Evolutionary conservation across 2,797 vertebrate species (phyloP), one percentile per base, ranked within the genome.

Genomic region (Tinamus major): DNA sequence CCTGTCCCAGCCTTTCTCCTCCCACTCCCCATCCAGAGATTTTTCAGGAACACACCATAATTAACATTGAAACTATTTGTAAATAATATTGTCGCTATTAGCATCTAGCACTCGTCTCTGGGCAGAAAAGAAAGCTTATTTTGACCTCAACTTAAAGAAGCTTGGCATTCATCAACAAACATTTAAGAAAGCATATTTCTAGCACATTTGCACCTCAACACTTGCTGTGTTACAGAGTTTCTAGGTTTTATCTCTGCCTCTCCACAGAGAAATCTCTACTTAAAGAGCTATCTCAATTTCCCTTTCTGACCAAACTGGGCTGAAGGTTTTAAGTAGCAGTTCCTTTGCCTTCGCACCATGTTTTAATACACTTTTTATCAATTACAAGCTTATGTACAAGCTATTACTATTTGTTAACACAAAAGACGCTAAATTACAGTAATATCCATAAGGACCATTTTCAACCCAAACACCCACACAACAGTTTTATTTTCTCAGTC

Each of bases 401-500:
- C 67, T 79, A 63, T 62, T 23, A 29, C 59, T 76, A 90, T 79
- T 94, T 82, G 84, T 55, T 75, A 70, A 82, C 61, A 63, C 29
- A 85, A 88, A 29, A 13, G 39, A 33, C 67, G 18, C 48, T 27
- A 69, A 69, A 86, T 27, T 77, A 79, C 56, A 93, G 78, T 75
- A 91, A 85, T 86, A 93, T 84, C 91, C 93, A 91, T 48, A 85
- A 3, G 3, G 94, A 71, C 79, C 67, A 35, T 81, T 95, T 94
- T 81, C 89, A 92, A 46, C 87, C 87, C 89, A 96, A 67, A 69
- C 88, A 80, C 84, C 55, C 51, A 41, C 70, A 88, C 80, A 94
- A 78, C 6, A 23, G 41, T 82, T 92, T 95, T 94, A 91, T 70
- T 95, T 92, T 92, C 96, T 95, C 92, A 92, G 94, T 42, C 83